Percentiles rank a stretch among this genome's conserved stretches.
phyloP scores from a whole-genome alignment of 2,797 vertebrate species.

The Limosa lapponica region DNA sequence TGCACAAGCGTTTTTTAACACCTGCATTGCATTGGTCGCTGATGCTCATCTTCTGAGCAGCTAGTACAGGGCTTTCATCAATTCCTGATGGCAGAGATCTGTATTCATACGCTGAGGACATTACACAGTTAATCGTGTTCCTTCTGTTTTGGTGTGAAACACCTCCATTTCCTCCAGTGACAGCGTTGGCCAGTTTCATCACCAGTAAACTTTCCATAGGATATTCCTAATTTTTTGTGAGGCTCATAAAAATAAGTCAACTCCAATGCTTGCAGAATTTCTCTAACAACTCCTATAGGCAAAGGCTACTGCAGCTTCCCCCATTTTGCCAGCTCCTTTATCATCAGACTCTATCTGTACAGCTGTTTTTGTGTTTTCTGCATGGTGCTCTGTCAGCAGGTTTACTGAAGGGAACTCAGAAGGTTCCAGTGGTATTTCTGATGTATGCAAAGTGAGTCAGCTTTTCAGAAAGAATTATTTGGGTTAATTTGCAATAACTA shows the following conservation, averaged over 20 bases:
- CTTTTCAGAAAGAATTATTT: conserved; percentile 25
- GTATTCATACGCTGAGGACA: background rate
- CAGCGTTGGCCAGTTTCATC: background rate
- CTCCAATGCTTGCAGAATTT: background rate
- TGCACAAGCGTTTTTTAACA: background rate
- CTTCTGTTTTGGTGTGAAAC: background rate
- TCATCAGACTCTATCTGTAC: background rate
- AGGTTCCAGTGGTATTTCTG: background rate
- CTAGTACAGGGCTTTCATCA: background rate
- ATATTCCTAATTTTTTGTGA: background rate
- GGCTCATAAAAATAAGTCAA: background rate
- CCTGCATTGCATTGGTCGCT: background rate
- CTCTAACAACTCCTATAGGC: background rate
- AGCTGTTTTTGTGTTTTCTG: background rate
- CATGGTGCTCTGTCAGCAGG: background rate
- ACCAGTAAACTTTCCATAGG: background rate
- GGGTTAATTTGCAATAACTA: background rate
- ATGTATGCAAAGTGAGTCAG: conserved; percentile 38
- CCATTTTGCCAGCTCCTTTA: background rate
- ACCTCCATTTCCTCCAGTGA: background rate
- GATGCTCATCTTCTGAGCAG: background rate
- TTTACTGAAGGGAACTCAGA: conserved; percentile 8
- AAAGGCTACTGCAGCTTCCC: background rate
- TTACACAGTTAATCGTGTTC: background rate
- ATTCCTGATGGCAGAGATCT: background rate